A percentile compares a stretch with the other conserved stretches of the same genome.
Evolutionary conservation across 2,888 invertebrate species (phyloP).

Genomic region (Eubasilissa splendida): DNA sequence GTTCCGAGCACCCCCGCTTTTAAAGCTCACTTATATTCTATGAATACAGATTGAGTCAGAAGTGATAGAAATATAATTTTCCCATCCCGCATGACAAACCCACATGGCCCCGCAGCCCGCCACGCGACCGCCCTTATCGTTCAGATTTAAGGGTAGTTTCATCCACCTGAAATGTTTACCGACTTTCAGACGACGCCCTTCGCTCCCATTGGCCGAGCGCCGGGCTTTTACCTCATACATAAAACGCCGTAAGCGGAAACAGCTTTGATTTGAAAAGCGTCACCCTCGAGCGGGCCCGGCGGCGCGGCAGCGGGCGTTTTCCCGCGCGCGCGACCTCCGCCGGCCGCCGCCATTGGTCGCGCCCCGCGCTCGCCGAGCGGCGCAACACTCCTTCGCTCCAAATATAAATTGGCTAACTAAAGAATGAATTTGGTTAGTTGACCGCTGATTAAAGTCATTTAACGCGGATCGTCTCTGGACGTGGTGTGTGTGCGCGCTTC

Average conservation of each 20-base stretch:
- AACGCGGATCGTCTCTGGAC: slow-evolving; percentile 70
- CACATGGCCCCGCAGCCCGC: slow-evolving; percentile 59
- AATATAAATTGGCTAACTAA: slow-evolving; percentile 75
- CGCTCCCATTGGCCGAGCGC: slow-evolving; percentile 61
- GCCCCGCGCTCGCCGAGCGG: slow-evolving; percentile 51
- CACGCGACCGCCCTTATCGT: slow-evolving; percentile 62
- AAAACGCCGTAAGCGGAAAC: slow-evolving; percentile 50
- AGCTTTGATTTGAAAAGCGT: slow-evolving; percentile 39
- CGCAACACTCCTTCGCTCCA: slow-evolving; percentile 58
- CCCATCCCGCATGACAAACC: slow-evolving; percentile 59
- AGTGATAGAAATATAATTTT: slow-evolving; percentile 17
- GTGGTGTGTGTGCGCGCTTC: slow-evolving; percentile 70
- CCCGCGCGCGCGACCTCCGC: slow-evolving; percentile 60
- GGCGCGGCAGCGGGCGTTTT: slow-evolving; percentile 16
- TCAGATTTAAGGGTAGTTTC: background rate
- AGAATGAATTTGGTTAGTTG: slow-evolving; percentile 74
- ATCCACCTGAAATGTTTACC: slow-evolving; percentile 55
- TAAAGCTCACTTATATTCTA: no score
- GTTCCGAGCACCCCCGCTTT: no score
- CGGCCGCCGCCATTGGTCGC: slow-evolving; percentile 39
- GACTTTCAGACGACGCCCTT: slow-evolving; percentile 32
- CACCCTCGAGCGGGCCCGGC: background rate
- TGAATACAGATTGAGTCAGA: no score
- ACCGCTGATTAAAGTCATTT: slow-evolving; percentile 74
- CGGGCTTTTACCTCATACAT: slow-evolving; percentile 60